Evolutionary conservation across 1,140 invertebrate species (phyloP), one percentile per base, ranked within the genome.

Genomic region (Magallana ariakensis): DNA sequence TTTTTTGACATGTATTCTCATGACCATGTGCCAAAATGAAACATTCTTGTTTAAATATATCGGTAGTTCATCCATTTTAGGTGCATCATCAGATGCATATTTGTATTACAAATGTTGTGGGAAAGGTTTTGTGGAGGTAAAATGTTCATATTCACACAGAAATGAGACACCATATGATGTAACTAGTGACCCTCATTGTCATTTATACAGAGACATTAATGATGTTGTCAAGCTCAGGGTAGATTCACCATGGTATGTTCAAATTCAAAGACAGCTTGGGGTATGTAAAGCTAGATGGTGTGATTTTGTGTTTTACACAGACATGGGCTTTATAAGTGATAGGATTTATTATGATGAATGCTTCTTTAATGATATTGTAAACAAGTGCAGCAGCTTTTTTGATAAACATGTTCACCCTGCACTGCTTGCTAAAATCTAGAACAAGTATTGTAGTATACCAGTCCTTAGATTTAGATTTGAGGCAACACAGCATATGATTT

Each of bases 281-380:
- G 53, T 86, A 33, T 83, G 80, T 66, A 54, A 83, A 10, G 16
- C 82, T 2, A 60, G 55, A 8, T 86, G 85, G 85, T 86, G 80
- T 83, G 80, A 86, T 33, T 86, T 86, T 86, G 80, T 86, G n/a
- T 86, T 86, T 81, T 86, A 83, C 10, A 82, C 85, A 60, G 82
- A 83, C 56, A 82, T 19, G 16, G 57, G 11, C 15, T 70, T 82
- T n/a, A 53, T 62, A 10, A 10, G 19, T 46, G 80, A 86, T 11
- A 66, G 85, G 22, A 86, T 80, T 60, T 46, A 58, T 82, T 62
- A 55, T 80, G 62, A 85, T 57, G 0, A 54, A 55, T 46, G 53
- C 8, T 55, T 57, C 4, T 85, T 19, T 19, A 19, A 56, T 57
- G 16, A 75, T 5, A 85, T 85, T 80, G 70, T 55, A 60, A 62